These are phyloP conservation scores for Cryptotermes secundus DNA, from an alignment of 1,140 invertebrate genomes.

Conservation along the genomic window DNA sequence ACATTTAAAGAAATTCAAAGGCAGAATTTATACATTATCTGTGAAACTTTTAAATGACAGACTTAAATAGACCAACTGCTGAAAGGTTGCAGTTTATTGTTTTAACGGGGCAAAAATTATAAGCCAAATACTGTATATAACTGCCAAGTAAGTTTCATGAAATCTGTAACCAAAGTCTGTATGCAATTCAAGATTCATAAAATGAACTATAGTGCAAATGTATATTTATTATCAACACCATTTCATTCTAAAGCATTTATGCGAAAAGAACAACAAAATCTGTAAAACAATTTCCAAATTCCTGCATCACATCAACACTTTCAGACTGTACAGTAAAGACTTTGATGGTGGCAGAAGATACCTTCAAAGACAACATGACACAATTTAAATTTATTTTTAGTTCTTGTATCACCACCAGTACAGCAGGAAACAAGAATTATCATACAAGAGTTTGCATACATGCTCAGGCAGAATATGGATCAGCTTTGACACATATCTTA, in stretches of 20 bases:
- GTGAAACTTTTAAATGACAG: no score
- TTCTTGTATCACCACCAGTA: not conserved
- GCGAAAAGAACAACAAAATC: not conserved
- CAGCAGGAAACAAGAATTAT: not conserved
- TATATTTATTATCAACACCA: not conserved
- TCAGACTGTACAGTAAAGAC: not conserved
- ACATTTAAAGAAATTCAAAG: no score
- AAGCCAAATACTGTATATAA: no score
- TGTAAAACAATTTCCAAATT: not conserved
- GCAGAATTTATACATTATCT: no score
- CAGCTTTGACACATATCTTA: not conserved
- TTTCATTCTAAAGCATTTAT: not conserved
- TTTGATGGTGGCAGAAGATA: not conserved
- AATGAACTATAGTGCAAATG: not conserved
- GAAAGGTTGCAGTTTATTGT: no score
- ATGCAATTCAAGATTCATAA: no score
- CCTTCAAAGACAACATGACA: not conserved
- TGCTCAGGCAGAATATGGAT: not conserved
- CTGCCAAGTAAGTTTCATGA: no score
- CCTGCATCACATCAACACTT: not conserved
- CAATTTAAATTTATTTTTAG: not conserved
- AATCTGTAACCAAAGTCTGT: no score
- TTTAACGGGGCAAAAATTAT: no score
- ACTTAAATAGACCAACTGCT: no score
- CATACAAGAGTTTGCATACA: not conserved